Evolutionary conservation across 1,140 invertebrate genomes (phyloP).

Genomic region (Saccostrea cuccullata): DNA sequence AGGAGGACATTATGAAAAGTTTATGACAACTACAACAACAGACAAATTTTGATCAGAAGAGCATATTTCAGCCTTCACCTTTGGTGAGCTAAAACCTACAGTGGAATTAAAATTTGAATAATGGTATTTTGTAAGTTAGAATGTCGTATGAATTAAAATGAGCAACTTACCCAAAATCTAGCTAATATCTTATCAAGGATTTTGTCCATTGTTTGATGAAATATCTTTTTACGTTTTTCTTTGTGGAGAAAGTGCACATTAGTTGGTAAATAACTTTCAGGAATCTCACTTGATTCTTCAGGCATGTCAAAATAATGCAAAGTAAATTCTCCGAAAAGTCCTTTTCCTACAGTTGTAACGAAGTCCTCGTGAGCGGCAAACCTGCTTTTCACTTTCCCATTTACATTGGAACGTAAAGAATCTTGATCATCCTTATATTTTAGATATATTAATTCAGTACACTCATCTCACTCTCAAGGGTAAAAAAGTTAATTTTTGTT

Average conservation of each 20-base stretch:
- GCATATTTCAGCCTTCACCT: no score
- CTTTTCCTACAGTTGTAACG: neutral
- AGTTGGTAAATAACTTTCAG: slow-evolving; percentile 6
- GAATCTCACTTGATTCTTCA: slow-evolving; percentile 6
- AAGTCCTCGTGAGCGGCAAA: slow-evolving; percentile 37
- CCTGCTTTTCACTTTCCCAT: slow-evolving; percentile 52
- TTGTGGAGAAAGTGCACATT: neutral
- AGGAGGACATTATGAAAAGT: no score
- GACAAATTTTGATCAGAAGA: no score
- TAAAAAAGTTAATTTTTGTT: no score
- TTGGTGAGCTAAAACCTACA: no score
- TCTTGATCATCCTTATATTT: no score
- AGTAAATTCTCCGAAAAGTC: slow-evolving; percentile 9
- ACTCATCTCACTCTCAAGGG: no score
- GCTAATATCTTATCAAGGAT: neutral
- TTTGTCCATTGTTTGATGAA: neutral
- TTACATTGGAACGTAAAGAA: slow-evolving; percentile 52
- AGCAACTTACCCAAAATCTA: neutral
- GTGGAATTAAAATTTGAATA: no score
- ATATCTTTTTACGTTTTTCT: neutral
- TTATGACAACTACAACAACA: no score
- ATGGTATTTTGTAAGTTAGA: neutral
- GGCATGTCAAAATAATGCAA: slow-evolving; percentile 24
- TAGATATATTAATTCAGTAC: no score
- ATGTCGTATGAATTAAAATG: neutral